These are phyloP conservation scores for Lymantria dispar DNA, from an alignment of 2,888 invertebrate species.

Conservation along the genomic window DNA sequence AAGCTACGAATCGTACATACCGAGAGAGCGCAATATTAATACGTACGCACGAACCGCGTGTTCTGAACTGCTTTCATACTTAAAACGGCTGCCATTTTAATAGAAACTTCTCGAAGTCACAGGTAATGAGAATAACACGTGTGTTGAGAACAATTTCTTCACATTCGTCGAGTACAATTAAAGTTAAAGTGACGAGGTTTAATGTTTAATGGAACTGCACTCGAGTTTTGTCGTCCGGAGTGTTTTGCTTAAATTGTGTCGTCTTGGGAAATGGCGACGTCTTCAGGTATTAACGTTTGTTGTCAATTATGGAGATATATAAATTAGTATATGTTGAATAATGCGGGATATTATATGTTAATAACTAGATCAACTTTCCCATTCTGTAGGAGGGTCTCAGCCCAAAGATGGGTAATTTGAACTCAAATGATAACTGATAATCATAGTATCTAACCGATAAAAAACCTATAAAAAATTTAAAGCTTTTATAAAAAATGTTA, in stretches of 20 bases:
- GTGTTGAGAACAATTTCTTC: constrained; percentile 42
- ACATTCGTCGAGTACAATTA: constrained; percentile 43
- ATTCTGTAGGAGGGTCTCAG: too few relatives aligned
- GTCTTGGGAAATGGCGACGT: not conserved
- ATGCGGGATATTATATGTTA: not conserved
- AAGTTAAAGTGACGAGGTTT: constrained; percentile 24
- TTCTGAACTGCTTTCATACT: constrained; percentile 18
- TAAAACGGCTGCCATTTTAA: constrained; percentile 55
- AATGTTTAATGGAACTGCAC: constrained; percentile 17
- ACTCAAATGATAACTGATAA: too few relatives aligned
- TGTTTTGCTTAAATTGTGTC: constrained; percentile 1
- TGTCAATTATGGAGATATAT: not conserved
- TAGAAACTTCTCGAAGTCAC: constrained; percentile 51
- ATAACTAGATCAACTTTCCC: too few relatives aligned
- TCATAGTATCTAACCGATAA: too few relatives aligned
- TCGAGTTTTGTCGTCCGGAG: constrained; percentile 10
- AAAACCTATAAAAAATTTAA: too few relatives aligned
- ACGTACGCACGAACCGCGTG: constrained; percentile 21
- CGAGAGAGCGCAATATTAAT: not conserved
- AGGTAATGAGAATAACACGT: constrained; percentile 50
- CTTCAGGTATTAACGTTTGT: not conserved
- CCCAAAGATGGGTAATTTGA: too few relatives aligned
- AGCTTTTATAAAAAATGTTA: too few relatives aligned
- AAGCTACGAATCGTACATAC: constrained; percentile 11
- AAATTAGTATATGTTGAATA: not conserved